Base-by-base conservation (phyloP, 2,113 vertebrate genomes). In the Melospiza melodia region DNA sequence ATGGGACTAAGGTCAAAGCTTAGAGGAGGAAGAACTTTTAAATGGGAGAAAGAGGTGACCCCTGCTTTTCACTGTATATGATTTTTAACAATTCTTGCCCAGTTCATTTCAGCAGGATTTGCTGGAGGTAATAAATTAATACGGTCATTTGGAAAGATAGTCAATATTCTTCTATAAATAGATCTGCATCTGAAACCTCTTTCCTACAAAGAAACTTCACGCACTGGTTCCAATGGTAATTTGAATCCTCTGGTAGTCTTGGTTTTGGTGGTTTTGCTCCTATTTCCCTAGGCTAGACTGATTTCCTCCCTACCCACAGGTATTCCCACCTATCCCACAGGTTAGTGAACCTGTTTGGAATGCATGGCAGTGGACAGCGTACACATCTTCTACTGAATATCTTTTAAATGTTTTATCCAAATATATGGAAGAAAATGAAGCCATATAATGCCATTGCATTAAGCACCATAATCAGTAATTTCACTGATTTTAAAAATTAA, bases 151-250 rank as follows among this genome's bases (percentile, higher is more conserved):
- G 65, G 84, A 93, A 88, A 46, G 91, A 89, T 71, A 12, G 24
- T 73, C 48, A 23, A 43, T 65, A 68, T 94, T 88, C 30, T 93
- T 91, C 65, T 65, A 27, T 74, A 91, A 93, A 94, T 68, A 86
- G 83, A 82, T 75, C 44, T 84, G 46, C 37, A 52, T 82, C 46
- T 80, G 43, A 82, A 89, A 86, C 22, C 3, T 74, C 22, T 80
- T 83, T 81, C 77, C 51, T 77, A 17, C 31, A 69, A 41, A 71
- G 25, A 81, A 75, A 55, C 25, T 71, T 93, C 43, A 46, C 51
- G 7, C 31, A 30, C 39, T 74, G 31, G 76, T 25, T 74, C 21
- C 19, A 77, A 33, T 41, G 88, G 35, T 69, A 82, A 59, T 69
- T 83, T 69, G 58, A 93, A 61, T 87, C 52, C 83, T n/a, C 49